Conservation (phyloP, 2,888 invertebrate genomes). For the Argynnis bischoffii region DNA sequence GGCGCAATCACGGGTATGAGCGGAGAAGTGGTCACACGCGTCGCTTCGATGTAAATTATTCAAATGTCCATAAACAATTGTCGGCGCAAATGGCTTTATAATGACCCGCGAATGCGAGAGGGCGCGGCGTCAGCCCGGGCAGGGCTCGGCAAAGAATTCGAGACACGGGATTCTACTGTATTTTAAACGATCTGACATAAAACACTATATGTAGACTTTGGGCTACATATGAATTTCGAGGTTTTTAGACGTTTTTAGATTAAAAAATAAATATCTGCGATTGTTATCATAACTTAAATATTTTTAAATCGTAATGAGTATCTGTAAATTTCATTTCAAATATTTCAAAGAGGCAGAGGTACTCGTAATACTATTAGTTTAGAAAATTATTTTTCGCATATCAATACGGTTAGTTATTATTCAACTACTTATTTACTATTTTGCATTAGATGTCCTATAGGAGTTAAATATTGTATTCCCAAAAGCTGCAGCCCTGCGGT, state of each 20-base stretch:
- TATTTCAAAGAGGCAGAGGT: too few species aligned
- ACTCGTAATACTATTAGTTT: too few species aligned
- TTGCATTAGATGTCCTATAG: neutral
- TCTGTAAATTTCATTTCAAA: too few species aligned
- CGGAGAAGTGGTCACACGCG: constrained; percentile 22
- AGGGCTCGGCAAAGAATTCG: neutral
- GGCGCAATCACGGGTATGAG: neutral
- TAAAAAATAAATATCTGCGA: too few species aligned
- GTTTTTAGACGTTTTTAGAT: too few species aligned
- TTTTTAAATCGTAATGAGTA: too few species aligned
- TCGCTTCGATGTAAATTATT: constrained; percentile 40
- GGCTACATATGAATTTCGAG: too few species aligned
- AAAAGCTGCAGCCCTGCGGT: constrained; percentile 9
- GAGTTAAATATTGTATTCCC: neutral
- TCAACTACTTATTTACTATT: neutral
- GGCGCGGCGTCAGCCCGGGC: constrained; percentile 1
- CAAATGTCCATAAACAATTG: constrained; percentile 43
- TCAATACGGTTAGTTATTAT: too few species aligned
- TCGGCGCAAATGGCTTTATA: constrained; percentile 44
- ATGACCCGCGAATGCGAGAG: constrained; percentile 35
- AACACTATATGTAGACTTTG: too few species aligned
- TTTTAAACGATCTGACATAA: neutral
- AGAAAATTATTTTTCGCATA: too few species aligned
- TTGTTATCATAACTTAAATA: too few species aligned
- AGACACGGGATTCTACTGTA: neutral